Evolutionary conservation across 1,140 invertebrate genomes (phyloP).

Genomic region (Dryas iulia): DNA sequence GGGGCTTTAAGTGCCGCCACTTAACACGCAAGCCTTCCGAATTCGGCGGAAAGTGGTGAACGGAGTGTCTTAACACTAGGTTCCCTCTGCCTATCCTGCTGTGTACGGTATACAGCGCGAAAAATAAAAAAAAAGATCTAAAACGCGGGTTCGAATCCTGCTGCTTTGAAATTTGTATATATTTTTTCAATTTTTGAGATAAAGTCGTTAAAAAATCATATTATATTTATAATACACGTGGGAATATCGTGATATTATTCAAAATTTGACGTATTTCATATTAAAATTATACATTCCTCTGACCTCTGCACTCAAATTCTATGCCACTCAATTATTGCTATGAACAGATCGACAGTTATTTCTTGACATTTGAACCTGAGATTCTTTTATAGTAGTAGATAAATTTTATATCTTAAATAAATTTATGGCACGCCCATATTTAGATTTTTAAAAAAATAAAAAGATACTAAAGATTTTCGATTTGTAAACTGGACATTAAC

Average conservation of each 20-base stretch:
- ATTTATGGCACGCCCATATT: not conserved
- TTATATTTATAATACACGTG: slow-evolving; percentile 7
- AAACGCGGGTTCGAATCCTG: too few relatives aligned
- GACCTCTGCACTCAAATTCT: slow-evolving; percentile 4
- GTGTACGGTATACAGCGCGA: too few relatives aligned
- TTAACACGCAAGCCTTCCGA: too few relatives aligned
- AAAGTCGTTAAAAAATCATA: not conserved
- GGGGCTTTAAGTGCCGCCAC: too few relatives aligned
- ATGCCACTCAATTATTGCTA: slow-evolving; percentile 11
- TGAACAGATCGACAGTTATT: slow-evolving; percentile 3
- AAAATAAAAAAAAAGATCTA: too few relatives aligned
- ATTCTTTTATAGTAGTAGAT: not conserved
- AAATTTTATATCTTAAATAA: not conserved
- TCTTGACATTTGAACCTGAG: slow-evolving; percentile 10
- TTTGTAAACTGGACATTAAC: too few relatives aligned
- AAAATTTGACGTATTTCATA: not conserved
- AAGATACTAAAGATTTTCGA: not conserved
- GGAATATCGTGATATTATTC: slow-evolving; percentile 3
- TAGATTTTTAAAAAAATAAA: not conserved
- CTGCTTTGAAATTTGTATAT: too few relatives aligned
- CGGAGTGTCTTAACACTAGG: too few relatives aligned
- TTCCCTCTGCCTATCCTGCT: too few relatives aligned
- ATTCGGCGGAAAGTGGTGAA: too few relatives aligned
- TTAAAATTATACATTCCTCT: slow-evolving; percentile 4
- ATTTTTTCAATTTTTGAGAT: too few relatives aligned